Evolutionary conservation across 2,113 vertebrate species (phyloP).

Genomic region (Nibea coibor): DNA sequence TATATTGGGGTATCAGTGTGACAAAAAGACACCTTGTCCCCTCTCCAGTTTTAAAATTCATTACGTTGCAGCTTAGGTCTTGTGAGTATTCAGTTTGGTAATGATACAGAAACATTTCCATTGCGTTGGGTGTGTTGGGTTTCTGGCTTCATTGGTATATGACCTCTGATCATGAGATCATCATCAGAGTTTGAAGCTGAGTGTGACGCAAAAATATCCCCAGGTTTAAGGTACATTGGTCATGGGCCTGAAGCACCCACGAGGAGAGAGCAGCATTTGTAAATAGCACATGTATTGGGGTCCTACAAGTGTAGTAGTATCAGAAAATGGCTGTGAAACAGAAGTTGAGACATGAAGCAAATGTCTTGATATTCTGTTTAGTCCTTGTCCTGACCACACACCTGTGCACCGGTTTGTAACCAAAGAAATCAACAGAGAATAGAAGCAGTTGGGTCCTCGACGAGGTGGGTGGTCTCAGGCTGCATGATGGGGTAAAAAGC

Average conservation of each 20-base stretch:
- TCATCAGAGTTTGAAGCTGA: background rate
- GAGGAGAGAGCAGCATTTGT: background rate
- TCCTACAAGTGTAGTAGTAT: background rate
- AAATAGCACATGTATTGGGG: background rate
- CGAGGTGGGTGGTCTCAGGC: background rate
- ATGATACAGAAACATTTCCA: background rate
- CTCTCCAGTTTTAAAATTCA: background rate
- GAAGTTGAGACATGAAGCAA: background rate
- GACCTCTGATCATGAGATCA: conserved; percentile 4
- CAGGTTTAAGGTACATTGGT: background rate
- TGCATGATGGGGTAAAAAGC: background rate
- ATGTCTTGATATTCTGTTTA: background rate
- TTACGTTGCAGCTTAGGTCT: background rate
- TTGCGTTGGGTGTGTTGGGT: background rate
- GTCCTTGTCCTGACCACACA: background rate
- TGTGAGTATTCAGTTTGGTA: background rate
- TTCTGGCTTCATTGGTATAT: background rate
- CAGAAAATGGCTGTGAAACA: background rate
- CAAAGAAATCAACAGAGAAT: background rate
- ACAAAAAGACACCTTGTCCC: background rate
- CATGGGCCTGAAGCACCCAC: background rate
- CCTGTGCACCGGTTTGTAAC: background rate
- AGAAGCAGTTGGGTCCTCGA: no score
- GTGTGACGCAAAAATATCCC: conserved; percentile 6
- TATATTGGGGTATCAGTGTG: conserved; percentile 1